phyloP scores from a whole-genome alignment of 2,797 vertebrate species.

The Lepus townsendii region DNA sequence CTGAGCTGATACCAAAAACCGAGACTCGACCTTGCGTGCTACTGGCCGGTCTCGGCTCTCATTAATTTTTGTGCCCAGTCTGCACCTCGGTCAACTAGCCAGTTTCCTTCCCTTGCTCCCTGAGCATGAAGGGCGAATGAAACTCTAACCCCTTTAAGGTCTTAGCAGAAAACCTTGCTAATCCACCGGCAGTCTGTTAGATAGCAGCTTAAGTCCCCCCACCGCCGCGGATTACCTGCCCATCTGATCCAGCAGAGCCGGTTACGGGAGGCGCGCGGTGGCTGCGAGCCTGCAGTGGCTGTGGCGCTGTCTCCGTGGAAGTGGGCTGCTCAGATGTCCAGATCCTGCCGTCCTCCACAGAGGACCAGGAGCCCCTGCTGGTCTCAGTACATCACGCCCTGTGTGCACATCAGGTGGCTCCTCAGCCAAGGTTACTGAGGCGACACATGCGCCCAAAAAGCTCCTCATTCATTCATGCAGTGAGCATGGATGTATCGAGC shows the following conservation, averaged over 20 bases:
- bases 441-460: neutral
- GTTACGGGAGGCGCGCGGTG: neutral
- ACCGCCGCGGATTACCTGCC: conserved; percentile 28
- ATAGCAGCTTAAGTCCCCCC: conserved; percentile 41
- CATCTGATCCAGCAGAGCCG: neutral
- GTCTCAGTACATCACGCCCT: too few relatives aligned
- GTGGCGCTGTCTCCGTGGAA: neutral
- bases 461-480: neutral
- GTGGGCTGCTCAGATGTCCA: neutral
- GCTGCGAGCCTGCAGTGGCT: rapidly evolving
- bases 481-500: neutral
- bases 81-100: neutral
- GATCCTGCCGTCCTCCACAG: neutral
- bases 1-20: neutral
- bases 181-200: conserved; percentile 61
- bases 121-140: neutral
- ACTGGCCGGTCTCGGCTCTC: neutral
- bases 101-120: neutral
- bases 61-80: neutral
- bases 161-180: conserved; percentile 70
- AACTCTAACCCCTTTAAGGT: conserved; percentile 54
- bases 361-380: neutral
- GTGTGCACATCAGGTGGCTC: neutral
- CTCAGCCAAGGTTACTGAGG: neutral
- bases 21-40: neutral